These are phyloP conservation scores for Achatina immaculata DNA, from an alignment of 1,140 invertebrate genomes.

Conservation along the genomic window DNA sequence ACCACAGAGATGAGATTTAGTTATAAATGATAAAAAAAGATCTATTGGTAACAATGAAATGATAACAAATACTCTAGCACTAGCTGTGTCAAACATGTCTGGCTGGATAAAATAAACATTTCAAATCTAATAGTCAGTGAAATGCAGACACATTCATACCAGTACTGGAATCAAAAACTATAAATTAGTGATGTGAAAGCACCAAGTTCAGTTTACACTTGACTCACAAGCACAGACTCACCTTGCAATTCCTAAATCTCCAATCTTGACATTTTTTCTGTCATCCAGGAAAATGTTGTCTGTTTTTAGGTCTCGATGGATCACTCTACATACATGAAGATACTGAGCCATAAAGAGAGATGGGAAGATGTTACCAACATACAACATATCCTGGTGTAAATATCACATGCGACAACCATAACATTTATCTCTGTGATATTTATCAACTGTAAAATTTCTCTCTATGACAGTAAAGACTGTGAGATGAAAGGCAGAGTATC, in stretches of 20 bases:
- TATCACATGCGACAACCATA: background rate
- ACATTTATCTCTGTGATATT: background rate
- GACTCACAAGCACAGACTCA: conserved; percentile 19
- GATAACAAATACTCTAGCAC: no score
- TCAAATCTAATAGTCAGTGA: background rate
- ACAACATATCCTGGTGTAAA: background rate
- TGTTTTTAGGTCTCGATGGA: conserved; percentile 66
- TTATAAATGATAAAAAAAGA: no score
- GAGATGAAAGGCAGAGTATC: background rate
- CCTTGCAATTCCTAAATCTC: conserved; percentile 53
- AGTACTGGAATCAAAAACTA: no score
- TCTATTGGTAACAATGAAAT: no score
- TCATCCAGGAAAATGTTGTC: conserved; percentile 60
- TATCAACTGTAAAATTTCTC: no score
- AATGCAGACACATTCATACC: no score
- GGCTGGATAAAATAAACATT: no score
- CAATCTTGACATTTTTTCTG: conserved; percentile 45
- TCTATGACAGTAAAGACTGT: background rate
- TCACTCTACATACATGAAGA: conserved; percentile 57
- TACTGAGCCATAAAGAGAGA: conserved; percentile 44
- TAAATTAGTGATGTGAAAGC: no score
- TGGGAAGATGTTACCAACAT: background rate
- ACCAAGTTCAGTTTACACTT: no score
- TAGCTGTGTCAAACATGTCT: no score
- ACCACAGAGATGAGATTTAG: background rate